Percentiles rank a stretch among this genome's conserved stretches.
Conservation (phyloP, 1,140 invertebrate genomes). For the Tachypleus tridentatus region DNA sequence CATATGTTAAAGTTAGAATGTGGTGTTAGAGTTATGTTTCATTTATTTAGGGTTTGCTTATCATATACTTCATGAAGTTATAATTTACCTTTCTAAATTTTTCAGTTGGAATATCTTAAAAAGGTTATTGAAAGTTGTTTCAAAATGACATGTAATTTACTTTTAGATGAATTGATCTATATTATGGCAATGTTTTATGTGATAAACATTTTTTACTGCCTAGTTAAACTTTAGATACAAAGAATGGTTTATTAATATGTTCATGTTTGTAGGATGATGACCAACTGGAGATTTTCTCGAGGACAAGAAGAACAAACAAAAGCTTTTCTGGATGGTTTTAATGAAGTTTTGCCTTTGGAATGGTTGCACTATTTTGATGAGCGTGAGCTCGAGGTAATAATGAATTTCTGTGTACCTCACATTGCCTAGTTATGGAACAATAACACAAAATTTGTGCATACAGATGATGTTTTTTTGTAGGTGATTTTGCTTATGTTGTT, state of each 20-base stretch:
- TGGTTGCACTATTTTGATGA: constrained; percentile 98
- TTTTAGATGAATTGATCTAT: no score
- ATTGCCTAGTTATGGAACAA: constrained; percentile 7
- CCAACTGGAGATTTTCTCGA: constrained; percentile 86
- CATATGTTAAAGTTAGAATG: no score
- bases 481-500: neutral
- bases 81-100: no score
- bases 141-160: no score
- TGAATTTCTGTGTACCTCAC: neutral
- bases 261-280: constrained; percentile 53
- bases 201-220: no score
- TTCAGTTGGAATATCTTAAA: no score
- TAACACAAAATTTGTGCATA: neutral
- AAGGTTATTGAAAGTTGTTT: no score
- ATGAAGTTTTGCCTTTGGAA: constrained; percentile 87
- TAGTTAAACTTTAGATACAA: no score
- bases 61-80: no score
- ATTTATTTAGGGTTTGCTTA: neutral
- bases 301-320: constrained; percentile 91
- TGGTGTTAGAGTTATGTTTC: neutral
- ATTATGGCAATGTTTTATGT: no score
- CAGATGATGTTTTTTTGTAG: neutral
- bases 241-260: no score
- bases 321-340: constrained; percentile 66
- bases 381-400: constrained; percentile 62